A percentile compares a stretch with the other conserved stretches of the same genome.
Conservation (phyloP, 2,888 invertebrate genomes). For the Tetranychus piercei region DNA sequence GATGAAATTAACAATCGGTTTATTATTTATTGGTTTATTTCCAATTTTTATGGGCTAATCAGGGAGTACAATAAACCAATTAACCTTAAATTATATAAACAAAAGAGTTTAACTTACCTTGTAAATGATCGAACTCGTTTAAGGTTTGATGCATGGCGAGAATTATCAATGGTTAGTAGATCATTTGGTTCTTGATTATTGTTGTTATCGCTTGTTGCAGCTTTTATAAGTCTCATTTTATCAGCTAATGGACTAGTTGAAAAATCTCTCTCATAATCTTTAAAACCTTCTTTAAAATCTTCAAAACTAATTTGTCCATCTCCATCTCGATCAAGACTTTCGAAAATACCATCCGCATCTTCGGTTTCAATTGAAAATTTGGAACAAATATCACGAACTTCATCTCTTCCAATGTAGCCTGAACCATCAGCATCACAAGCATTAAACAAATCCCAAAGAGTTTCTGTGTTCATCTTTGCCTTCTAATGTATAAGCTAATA, state of each 20-base stretch:
- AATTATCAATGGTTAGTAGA: neutral
- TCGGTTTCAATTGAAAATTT: conserved; percentile 33
- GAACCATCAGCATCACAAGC: conserved; percentile 36
- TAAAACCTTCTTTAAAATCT: conserved; percentile 39
- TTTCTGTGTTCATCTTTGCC: neutral
- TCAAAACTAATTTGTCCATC: conserved; percentile 39
- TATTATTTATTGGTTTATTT: neutral
- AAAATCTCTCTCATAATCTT: conserved; percentile 28
- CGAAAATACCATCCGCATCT: conserved; percentile 38
- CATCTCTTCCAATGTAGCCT: conserved; percentile 36
- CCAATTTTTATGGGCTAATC: too few species aligned
- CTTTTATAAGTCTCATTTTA: neutral
- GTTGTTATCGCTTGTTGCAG: neutral
- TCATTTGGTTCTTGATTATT: neutral
- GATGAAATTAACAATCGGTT: neutral
- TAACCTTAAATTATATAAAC: neutral
- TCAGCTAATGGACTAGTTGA: neutral
- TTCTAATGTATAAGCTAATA: neutral
- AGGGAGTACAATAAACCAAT: neutral
- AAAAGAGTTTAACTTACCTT: neutral
- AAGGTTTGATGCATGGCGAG: conserved; percentile 7
- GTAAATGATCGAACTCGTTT: conserved; percentile 6
- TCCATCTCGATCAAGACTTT: conserved; percentile 38
- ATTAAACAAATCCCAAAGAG: conserved; percentile 31
- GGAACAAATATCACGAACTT: conserved; percentile 36